These are phyloP conservation scores for Buceros bicornis DNA, from an alignment of 2,797 vertebrate genomes.

Conservation along the genomic window DNA sequence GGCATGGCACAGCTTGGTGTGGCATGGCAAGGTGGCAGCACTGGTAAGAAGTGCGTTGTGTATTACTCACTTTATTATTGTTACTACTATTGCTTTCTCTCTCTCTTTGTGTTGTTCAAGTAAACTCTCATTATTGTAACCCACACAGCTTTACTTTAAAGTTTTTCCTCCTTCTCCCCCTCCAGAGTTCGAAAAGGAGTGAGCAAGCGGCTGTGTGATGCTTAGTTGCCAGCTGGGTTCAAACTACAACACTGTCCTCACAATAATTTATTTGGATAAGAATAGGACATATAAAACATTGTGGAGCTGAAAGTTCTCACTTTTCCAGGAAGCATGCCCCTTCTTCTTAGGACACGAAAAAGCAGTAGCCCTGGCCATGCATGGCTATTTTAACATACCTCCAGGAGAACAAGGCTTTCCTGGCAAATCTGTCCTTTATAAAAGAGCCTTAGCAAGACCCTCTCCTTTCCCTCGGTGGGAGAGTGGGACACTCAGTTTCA, in stretches of 20 bases:
- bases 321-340: not conserved
- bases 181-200: too few species aligned
- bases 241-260: not conserved
- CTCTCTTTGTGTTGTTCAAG: too few species aligned
- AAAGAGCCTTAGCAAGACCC: not conserved
- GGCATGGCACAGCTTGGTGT: too few species aligned
- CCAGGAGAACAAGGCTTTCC: slow-evolving; percentile 22
- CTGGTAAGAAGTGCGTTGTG: too few species aligned
- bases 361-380: not conserved
- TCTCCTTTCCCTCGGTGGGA: not conserved
- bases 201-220: too few species aligned
- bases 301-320: not conserved
- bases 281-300: not conserved
- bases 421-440: slow-evolving; percentile 18
- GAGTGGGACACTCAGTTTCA: not conserved
- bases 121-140: too few species aligned
- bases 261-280: not conserved
- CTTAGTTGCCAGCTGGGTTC: too few species aligned
- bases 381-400: not conserved
- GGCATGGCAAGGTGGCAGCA: too few species aligned
- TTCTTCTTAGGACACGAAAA: not conserved
- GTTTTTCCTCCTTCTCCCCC: too few species aligned
- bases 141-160: too few species aligned
- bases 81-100: too few species aligned
- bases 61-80: too few species aligned